These are phyloP conservation scores for Oxyruncus cristatus DNA, from an alignment of 2,113 vertebrate genomes.

Conservation along the genomic window DNA sequence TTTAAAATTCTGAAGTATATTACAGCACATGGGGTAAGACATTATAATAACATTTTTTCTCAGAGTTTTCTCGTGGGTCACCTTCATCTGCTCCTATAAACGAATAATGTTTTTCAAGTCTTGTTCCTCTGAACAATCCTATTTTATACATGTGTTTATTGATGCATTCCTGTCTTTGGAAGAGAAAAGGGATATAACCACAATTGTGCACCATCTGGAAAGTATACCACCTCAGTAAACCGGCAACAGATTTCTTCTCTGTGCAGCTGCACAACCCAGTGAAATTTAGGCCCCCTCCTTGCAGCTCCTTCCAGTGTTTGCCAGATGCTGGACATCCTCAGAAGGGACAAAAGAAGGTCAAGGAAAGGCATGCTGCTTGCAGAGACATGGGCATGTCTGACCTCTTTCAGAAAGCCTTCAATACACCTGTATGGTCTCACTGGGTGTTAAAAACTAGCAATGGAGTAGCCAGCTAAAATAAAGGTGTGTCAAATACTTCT, in stretches of 20 bases:
- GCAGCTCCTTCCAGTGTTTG: neutral
- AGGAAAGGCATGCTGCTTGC: neutral
- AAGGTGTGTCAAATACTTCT: neutral
- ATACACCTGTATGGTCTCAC: neutral
- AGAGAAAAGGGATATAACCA: neutral
- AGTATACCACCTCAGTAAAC: neutral
- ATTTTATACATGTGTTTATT: neutral
- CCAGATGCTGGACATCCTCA: neutral
- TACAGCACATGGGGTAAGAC: neutral
- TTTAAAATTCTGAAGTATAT: neutral
- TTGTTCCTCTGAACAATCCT: neutral
- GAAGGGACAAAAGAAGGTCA: neutral
- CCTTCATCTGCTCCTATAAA: neutral
- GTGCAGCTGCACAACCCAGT: neutral
- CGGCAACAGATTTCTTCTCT: neutral
- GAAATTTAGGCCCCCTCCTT: neutral
- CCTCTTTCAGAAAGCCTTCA: neutral
- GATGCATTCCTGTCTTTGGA: neutral
- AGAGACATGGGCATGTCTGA: neutral
- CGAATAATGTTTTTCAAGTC: neutral
- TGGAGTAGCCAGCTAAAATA: neutral
- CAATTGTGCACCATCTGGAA: neutral
- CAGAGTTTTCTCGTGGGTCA: neutral
- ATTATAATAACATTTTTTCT: neutral
- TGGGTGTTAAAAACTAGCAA: neutral